phyloP scores from a whole-genome alignment of 2,888 invertebrate species.

The Cybosia mesomella region DNA sequence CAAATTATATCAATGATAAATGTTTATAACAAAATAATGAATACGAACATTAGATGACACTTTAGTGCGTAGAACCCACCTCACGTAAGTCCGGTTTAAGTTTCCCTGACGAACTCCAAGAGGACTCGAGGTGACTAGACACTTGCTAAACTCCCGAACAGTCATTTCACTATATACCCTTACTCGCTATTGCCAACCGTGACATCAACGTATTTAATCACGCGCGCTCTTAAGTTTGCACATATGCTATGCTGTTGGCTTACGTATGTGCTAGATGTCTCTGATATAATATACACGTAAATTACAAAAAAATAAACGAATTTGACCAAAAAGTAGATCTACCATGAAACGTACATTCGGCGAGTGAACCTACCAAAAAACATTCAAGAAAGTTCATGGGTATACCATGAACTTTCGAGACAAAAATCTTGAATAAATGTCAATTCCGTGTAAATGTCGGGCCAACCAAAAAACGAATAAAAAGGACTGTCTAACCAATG shows the following conservation, averaged over 20 bases:
- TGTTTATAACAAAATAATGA: background rate
- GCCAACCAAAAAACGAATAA: too few species aligned
- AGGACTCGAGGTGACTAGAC: background rate
- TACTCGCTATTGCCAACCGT: background rate
- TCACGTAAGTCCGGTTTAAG: background rate
- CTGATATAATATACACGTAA: background rate
- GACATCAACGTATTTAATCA: background rate
- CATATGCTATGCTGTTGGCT: too few species aligned
- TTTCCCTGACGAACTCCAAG: background rate
- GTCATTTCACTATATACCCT: background rate
- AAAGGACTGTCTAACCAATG: too few species aligned
- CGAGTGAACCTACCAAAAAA: too few species aligned
- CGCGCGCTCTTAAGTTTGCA: background rate
- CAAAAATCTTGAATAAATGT: too few species aligned
- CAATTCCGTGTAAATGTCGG: too few species aligned
- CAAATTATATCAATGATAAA: background rate
- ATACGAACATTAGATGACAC: background rate
- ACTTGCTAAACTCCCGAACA: background rate
- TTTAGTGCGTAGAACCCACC: background rate
- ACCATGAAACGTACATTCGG: too few species aligned
- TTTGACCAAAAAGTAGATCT: background rate
- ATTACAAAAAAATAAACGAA: too few species aligned
- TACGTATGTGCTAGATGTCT: background rate
- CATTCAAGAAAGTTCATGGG: too few species aligned
- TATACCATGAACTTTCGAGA: too few species aligned